These are phyloP conservation scores for Drosophila truncata DNA, from an alignment of 1,140 invertebrate species.

Conservation along the genomic window DNA sequence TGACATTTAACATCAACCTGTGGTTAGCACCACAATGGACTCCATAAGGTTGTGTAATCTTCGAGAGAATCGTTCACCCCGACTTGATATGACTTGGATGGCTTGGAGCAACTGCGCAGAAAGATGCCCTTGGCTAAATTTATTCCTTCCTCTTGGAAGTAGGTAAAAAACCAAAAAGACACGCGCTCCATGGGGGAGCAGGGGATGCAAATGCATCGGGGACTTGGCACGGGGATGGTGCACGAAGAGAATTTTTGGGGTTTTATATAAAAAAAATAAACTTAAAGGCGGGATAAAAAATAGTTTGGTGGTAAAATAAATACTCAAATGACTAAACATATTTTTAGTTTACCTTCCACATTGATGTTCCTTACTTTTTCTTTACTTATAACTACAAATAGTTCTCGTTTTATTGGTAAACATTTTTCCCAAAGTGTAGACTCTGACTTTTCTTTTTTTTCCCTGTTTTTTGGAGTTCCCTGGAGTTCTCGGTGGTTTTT, in stretches of 20 bases:
- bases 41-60: conserved; percentile 50
- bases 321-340: neutral
- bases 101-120: conserved; percentile 62
- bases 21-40: conserved; percentile 46
- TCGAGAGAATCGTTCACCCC: conserved; percentile 22
- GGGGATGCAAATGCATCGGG: conserved; percentile 33
- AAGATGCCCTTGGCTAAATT: conserved; percentile 22
- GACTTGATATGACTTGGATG: conserved; percentile 21
- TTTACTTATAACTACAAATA: neutral
- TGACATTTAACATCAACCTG: conserved; percentile 84
- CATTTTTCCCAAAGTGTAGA: conserved; percentile 16
- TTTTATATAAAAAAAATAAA: neutral
- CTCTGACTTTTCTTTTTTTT: conserved; percentile 17
- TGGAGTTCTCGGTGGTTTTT: conserved; percentile 26
- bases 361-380: neutral
- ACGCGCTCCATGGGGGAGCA: conserved; percentile 68
- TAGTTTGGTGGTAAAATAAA: neutral
- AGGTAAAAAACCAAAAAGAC: conserved; percentile 58
- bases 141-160: conserved; percentile 28
- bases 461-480: conserved; percentile 9
- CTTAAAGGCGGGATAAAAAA: neutral
- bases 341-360: neutral
- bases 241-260: neutral
- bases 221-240: conserved; percentile 26
- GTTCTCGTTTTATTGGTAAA: neutral